Percentiles rank a stretch among this genome's conserved stretches.
phyloP scores from a whole-genome alignment of 2,797 vertebrate species.

The Strix occidentalis region DNA sequence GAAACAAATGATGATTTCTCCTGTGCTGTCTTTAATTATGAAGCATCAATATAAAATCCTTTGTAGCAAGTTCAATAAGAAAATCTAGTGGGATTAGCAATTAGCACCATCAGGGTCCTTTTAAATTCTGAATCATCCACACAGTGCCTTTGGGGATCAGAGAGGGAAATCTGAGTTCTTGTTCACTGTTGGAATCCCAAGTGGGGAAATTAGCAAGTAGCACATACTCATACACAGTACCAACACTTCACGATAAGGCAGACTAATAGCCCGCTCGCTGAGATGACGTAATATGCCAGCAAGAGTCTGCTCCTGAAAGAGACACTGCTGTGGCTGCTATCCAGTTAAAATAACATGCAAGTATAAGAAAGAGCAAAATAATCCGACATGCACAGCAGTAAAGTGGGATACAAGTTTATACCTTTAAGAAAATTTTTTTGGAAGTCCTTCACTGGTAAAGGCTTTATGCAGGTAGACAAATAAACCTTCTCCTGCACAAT shows the following conservation, averaged over 20 bases:
- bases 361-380: background rate
- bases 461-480: background rate
- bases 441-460: background rate
- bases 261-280: background rate
- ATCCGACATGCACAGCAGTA: background rate
- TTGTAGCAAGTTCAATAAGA: background rate
- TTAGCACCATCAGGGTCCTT: background rate
- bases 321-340: background rate
- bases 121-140: background rate
- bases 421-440: background rate
- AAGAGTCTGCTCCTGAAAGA: background rate
- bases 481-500: background rate
- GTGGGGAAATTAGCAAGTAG: background rate
- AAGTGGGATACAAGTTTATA: background rate
- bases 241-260: background rate
- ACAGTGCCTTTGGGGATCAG: background rate
- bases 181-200: background rate
- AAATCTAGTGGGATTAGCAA: conserved; percentile 2
- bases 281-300: background rate
- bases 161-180: background rate
- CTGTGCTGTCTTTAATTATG: conserved; percentile 17
- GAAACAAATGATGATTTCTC: conserved; percentile 22
- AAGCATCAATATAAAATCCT: background rate
- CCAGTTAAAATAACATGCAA: background rate
- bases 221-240: background rate